These are phyloP conservation scores for Myiotriccus ornatus DNA, from an alignment of 2,797 vertebrate genomes.

Conservation along the genomic window DNA sequence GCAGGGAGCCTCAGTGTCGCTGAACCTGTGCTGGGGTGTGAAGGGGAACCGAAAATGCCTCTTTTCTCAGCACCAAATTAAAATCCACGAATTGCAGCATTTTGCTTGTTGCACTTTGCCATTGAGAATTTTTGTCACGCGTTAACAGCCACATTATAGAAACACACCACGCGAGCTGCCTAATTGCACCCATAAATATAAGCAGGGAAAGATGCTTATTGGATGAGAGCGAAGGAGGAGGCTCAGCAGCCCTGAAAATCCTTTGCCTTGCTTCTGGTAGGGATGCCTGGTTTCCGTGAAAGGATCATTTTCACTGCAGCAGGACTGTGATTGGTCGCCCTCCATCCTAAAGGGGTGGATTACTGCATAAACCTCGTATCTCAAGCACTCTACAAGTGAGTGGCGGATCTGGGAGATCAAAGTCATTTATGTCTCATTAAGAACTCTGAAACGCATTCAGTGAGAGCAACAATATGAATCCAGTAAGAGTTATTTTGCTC, in stretches of 20 bases:
- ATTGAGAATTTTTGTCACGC: background rate
- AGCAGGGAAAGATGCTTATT: background rate
- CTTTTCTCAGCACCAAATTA: background rate
- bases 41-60: background rate
- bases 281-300: background rate
- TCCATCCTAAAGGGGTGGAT: constrained; percentile 13
- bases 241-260: background rate
- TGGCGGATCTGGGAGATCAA: background rate
- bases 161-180: background rate
- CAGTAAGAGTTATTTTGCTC: background rate
- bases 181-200: constrained; percentile 1
- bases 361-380: background rate
- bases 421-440: background rate
- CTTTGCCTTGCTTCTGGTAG: background rate
- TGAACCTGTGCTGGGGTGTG: background rate
- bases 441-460: background rate
- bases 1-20: background rate
- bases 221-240: background rate
- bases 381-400: background rate
- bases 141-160: background rate
- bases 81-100: background rate
- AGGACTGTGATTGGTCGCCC: background rate
- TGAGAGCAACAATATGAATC: background rate
- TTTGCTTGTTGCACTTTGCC: background rate
- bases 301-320: constrained; percentile 48